Conservation (phyloP, 2,113 vertebrate genomes). For the Tupaia tana region DNA sequence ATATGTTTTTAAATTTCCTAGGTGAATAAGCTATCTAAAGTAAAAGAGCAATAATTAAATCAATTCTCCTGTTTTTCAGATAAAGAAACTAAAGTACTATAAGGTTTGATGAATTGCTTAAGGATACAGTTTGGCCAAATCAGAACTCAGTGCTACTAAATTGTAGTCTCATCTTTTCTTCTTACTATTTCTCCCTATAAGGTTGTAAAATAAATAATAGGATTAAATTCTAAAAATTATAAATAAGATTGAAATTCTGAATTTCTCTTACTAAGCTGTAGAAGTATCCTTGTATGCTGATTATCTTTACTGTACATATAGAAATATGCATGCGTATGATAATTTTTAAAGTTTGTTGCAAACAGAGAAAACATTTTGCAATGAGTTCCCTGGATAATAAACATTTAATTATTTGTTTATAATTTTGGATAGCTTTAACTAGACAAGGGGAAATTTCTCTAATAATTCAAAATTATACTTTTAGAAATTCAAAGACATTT, state of each 20-base stretch:
- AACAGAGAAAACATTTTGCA: neutral
- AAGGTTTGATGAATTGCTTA: neutral
- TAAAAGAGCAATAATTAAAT: neutral
- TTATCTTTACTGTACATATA: neutral
- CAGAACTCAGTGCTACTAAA: neutral
- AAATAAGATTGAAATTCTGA: neutral
- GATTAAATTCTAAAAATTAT: neutral
- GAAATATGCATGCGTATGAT: neutral
- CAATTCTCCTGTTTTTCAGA: neutral
- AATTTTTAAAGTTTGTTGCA: neutral
- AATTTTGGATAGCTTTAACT: constrained; percentile 48
- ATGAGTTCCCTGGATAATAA: neutral
- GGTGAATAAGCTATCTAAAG: neutral
- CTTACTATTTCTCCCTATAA: neutral
- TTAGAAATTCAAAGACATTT: neutral
- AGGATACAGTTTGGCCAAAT: neutral
- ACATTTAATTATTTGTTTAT: neutral
- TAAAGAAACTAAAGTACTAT: neutral
- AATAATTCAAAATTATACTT: neutral
- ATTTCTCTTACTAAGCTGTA: constrained; percentile 18
- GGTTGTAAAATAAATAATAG: neutral
- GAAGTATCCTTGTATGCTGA: neutral
- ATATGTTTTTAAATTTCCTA: neutral
- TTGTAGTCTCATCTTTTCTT: neutral
- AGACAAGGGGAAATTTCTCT: constrained; percentile 1